These are phyloP conservation scores for Phylloscopus whistleri DNA, from an alignment of 2,113 vertebrate species.

Conservation along the genomic window DNA sequence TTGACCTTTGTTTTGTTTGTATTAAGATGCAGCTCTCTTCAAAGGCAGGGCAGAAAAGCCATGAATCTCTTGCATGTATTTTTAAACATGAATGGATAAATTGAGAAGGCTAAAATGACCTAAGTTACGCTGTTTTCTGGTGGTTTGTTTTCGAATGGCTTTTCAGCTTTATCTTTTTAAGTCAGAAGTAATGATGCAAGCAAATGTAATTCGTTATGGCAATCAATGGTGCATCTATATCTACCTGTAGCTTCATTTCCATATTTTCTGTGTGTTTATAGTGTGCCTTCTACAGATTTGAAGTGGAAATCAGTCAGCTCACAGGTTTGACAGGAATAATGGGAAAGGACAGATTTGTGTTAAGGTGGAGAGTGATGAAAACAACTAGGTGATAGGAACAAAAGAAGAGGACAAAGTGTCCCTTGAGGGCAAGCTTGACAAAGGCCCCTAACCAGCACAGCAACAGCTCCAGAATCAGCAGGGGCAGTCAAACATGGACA, in stretches of 20 bases:
- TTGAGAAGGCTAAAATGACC: not conserved
- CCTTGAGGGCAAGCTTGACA: not conserved
- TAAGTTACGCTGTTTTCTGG: not conserved
- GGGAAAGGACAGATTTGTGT: not conserved
- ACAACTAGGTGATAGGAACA: not conserved
- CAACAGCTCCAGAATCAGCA: not conserved
- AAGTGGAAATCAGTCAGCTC: not conserved
- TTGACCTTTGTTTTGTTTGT: not conserved
- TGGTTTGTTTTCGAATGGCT: not conserved
- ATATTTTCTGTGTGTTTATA: not conserved
- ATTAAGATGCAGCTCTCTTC: not conserved
- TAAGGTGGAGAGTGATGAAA: not conserved
- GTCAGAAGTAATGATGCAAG: not conserved
- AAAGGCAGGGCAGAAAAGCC: not conserved
- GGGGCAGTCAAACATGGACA: not conserved
- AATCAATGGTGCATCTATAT: not conserved
- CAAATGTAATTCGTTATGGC: not conserved
- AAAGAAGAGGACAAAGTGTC: not conserved
- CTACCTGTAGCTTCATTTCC: not conserved
- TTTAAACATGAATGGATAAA: not conserved
- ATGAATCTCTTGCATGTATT: not conserved
- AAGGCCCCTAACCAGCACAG: not conserved
- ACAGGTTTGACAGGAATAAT: not conserved
- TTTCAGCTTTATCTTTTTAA: not conserved
- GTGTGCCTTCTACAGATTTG: not conserved